Evolutionary conservation across 1,140 invertebrate species (phyloP).

Genomic region (Delia radicum): DNA sequence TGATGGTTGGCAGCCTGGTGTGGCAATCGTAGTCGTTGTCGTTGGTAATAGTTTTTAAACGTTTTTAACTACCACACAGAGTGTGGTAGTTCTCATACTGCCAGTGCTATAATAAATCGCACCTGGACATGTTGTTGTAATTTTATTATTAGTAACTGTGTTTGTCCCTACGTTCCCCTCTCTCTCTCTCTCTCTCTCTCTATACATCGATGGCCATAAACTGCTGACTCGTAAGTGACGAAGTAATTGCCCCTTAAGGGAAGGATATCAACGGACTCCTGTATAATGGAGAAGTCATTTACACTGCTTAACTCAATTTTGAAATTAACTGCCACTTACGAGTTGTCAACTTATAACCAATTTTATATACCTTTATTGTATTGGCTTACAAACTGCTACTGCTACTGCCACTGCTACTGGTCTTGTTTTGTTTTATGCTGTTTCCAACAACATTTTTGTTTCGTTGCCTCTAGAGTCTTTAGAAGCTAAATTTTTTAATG

Average conservation of each 20-base stretch:
- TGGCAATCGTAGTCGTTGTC: not conserved
- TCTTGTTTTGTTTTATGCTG: constrained; percentile 35
- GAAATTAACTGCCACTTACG: too few relatives aligned
- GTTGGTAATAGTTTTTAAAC: constrained; percentile 20
- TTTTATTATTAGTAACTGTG: constrained; percentile 8
- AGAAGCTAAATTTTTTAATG: constrained; percentile 13
- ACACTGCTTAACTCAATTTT: too few relatives aligned
- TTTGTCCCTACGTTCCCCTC: not conserved
- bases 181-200: too few relatives aligned
- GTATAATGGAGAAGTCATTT: too few relatives aligned
- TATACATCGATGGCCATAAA: too few relatives aligned
- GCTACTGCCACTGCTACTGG: not conserved
- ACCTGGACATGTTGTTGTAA: constrained; percentile 41
- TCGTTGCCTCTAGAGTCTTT: constrained; percentile 10
- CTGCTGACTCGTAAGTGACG: too few relatives aligned
- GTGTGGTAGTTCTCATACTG: not conserved
- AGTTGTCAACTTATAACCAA: too few relatives aligned
- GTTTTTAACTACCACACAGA: constrained; percentile 19
- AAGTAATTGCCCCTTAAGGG: too few relatives aligned
- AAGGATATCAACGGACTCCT: too few relatives aligned
- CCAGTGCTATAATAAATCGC: constrained; percentile 40
- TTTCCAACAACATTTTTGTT: not conserved
- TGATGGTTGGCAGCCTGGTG: not conserved
- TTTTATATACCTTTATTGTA: not conserved
- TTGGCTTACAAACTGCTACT: not conserved